A percentile compares a stretch with the other conserved stretches of the same genome.
Conservation (phyloP, 1,140 invertebrate species). For the Reticulitermes speratus region DNA sequence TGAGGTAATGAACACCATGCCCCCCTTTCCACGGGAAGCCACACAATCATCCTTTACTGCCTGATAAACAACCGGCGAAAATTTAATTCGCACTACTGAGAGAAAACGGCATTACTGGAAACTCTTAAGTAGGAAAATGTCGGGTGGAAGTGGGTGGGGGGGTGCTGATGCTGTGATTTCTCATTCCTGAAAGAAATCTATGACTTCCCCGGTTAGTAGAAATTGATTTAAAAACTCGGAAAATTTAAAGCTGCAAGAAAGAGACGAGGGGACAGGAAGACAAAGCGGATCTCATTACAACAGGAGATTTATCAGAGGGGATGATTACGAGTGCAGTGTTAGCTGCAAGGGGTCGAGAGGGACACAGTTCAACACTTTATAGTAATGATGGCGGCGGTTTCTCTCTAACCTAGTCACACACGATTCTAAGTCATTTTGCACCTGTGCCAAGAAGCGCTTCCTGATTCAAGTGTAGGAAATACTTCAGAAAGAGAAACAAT, state of each 20-base stretch:
- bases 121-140: conserved; percentile 15
- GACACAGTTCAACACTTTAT: conserved; percentile 12
- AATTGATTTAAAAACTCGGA: conserved; percentile 28
- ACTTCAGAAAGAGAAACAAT: not conserved
- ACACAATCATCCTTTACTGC: not conserved
- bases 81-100: not conserved
- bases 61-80: not conserved
- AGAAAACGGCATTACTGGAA: not conserved
- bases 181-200: conserved; percentile 28
- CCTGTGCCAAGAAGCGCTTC: not conserved
- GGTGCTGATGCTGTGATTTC: conserved; percentile 23
- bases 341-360: not conserved
- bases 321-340: conserved; percentile 3
- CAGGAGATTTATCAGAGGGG: conserved; percentile 16
- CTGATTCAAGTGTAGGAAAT: not conserved
- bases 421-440: not conserved
- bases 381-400: not conserved
- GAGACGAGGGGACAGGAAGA: conserved; percentile 6
- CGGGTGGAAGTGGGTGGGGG: not conserved
- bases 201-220: conserved; percentile 24
- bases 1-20: not conserved
- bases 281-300: conserved; percentile 23
- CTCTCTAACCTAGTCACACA: not conserved
- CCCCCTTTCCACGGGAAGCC: not conserved
- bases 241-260: conserved; percentile 25